phyloP scores from a whole-genome alignment of 1,140 invertebrate species.

The Muscidifurax raptorellus region DNA sequence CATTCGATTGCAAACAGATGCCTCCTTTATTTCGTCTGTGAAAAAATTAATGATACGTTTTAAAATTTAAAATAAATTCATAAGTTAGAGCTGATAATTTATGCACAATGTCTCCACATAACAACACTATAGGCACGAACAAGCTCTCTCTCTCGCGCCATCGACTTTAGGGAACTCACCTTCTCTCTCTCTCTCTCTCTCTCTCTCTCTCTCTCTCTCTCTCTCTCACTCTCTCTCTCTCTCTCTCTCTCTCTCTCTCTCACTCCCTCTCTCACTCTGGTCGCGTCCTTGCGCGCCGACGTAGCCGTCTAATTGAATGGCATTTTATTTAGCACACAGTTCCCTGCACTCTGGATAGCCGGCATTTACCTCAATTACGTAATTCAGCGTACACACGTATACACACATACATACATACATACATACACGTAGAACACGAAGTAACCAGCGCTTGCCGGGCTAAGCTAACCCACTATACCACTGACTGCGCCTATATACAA shows the following conservation, averaged over 20 bases:
- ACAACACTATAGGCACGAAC: too few species aligned
- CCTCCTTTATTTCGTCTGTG: too few species aligned
- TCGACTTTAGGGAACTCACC: neutral
- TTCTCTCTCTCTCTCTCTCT: too few species aligned
- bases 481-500: conserved; percentile 23
- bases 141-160: neutral
- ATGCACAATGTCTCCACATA: too few species aligned
- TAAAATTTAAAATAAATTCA: too few species aligned
- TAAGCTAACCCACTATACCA: conserved; percentile 45
- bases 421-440: neutral
- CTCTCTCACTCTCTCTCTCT: neutral
- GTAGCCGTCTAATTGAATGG: conserved; percentile 58
- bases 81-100: too few species aligned
- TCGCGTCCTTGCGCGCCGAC: neutral
- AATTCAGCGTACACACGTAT: conserved; percentile 67
- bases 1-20: too few species aligned
- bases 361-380: conserved; percentile 72
- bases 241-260: too few species aligned
- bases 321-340: conserved; percentile 72
- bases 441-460: neutral
- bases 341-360: conserved; percentile 68
- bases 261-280: neutral
- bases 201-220: too few species aligned
- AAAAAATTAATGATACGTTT: too few species aligned
- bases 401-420: conserved; percentile 55